A percentile compares a stretch with the other conserved stretches of the same genome.
Conservation (phyloP, 2,113 vertebrate genomes). For the Plotosus lineatus region DNA sequence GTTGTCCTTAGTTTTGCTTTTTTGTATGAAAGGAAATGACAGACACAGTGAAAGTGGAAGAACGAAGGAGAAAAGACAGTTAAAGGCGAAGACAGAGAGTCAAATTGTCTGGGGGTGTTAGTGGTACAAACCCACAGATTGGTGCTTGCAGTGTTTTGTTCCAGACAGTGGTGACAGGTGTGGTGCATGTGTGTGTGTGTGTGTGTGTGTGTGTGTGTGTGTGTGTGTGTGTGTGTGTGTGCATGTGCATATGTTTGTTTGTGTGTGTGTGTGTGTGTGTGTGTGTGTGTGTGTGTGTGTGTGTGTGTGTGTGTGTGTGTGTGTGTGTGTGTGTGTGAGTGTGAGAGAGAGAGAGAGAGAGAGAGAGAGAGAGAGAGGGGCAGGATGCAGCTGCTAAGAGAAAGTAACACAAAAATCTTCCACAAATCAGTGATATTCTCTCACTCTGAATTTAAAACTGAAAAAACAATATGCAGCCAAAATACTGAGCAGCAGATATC, state of each 20-base stretch:
- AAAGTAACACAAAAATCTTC: slow-evolving; percentile 6
- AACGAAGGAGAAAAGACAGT: neutral
- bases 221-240: neutral
- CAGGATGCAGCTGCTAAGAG: slow-evolving; percentile 30
- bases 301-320: neutral
- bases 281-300: neutral
- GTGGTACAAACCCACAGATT: neutral
- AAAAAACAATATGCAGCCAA: neutral
- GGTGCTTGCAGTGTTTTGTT: slow-evolving; percentile 30
- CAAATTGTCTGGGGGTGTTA: neutral
- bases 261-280: neutral
- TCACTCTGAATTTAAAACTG: neutral
- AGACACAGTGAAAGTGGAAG: neutral
- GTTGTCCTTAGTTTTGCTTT: neutral
- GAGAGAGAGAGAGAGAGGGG: neutral
- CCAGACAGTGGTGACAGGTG: slow-evolving; percentile 18
- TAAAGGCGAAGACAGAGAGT: neutral
- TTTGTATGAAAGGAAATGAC: neutral
- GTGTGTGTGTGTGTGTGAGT: neutral
- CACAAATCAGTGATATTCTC: neutral
- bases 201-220: neutral
- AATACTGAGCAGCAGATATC: neutral
- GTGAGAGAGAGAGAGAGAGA: neutral
- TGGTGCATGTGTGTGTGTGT: neutral
- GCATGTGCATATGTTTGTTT: neutral